These are phyloP conservation scores for Tubulanus polymorphus DNA, from an alignment of 2,888 invertebrate species.

Conservation along the genomic window DNA sequence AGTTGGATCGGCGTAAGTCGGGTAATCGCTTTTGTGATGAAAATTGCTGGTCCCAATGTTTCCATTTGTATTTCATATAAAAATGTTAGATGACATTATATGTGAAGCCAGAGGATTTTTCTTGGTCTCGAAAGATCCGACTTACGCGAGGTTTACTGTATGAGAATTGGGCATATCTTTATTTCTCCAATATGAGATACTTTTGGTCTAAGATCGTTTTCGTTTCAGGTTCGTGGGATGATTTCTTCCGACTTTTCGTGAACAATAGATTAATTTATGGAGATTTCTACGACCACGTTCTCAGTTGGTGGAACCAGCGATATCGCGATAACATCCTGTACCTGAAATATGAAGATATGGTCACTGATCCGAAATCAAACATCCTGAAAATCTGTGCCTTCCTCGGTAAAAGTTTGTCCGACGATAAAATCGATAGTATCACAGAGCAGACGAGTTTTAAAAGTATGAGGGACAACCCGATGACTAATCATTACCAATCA, in stretches of 20 bases:
- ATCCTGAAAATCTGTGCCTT: constrained; percentile 1
- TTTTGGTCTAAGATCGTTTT: no score
- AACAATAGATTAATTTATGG: background rate
- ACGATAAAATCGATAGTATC: background rate
- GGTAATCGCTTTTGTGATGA: no score
- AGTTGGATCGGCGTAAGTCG: no score
- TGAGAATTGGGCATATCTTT: no score
- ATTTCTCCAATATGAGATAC: no score
- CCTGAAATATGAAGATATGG: constrained; percentile 3
- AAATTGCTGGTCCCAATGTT: no score
- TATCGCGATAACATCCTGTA: background rate
- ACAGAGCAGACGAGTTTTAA: constrained; percentile 2
- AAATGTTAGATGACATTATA: no score
- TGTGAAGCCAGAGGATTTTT: no score
- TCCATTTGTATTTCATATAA: no score
- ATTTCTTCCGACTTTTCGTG: background rate
- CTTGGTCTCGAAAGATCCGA: no score
- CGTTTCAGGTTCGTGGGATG: background rate
- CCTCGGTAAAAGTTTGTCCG: background rate
- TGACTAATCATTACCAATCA: background rate
- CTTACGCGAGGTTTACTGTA: no score
- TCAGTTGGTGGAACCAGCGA: constrained; percentile 4
- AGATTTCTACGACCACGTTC: background rate
- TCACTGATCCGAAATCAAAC: background rate
- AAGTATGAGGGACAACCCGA: constrained; percentile 1